Conservation (phyloP, 2,797 vertebrate species). For the Geotrypetes seraphini region DNA sequence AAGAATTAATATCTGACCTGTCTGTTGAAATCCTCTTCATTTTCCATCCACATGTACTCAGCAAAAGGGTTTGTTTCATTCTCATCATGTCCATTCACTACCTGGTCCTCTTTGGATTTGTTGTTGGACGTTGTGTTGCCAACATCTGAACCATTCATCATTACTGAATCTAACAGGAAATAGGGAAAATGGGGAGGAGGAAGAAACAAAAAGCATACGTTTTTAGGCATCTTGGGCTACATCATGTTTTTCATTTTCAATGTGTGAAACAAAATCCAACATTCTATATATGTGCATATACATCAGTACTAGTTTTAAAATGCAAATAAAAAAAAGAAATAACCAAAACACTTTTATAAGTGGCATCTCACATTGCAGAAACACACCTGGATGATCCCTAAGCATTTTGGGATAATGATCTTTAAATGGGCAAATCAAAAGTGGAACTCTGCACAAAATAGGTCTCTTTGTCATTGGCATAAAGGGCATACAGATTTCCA, state of each 20-base stretch:
- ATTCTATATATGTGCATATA: too few relatives aligned
- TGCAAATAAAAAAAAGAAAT: too few relatives aligned
- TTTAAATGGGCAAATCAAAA: too few relatives aligned
- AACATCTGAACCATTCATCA: conserved; percentile 85
- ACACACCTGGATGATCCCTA: too few relatives aligned
- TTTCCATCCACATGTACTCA: conserved; percentile 98
- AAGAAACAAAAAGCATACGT: background rate
- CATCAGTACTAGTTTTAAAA: too few relatives aligned
- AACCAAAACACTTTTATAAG: too few relatives aligned
- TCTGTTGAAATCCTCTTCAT: conserved; percentile 90
- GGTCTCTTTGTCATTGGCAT: too few relatives aligned
- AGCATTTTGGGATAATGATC: too few relatives aligned
- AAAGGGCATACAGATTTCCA: too few relatives aligned
- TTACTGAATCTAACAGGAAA: conserved; percentile 56
- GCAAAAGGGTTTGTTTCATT: conserved; percentile 84
- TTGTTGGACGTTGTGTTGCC: conserved; percentile 54
- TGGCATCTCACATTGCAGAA: too few relatives aligned
- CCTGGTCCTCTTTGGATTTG: conserved; percentile 44
- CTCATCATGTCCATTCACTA: conserved; percentile 60
- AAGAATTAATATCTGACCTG: too few relatives aligned
- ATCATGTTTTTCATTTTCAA: rapidly evolving
- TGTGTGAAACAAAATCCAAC: rapidly evolving
- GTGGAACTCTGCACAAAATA: too few relatives aligned
- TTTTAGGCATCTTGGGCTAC: background rate
- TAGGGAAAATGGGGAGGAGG: background rate